Evolutionary conservation across 2,888 invertebrate species (phyloP).

Genomic region (Stenodema calcarata): DNA sequence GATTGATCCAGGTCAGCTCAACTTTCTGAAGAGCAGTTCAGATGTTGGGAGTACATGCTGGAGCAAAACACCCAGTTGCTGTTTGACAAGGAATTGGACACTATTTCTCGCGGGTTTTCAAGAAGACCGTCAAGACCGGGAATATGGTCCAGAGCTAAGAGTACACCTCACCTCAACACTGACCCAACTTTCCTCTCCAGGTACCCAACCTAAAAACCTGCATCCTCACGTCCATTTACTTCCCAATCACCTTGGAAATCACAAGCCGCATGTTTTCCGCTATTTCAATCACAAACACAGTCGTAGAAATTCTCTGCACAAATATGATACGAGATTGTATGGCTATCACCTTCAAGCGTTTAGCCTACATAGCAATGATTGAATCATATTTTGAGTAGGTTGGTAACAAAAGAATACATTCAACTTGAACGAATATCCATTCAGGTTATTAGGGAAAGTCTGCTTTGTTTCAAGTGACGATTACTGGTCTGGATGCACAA

Average conservation of each 20-base stretch:
- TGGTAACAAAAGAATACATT: no score
- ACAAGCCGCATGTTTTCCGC: background rate
- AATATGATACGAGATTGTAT: background rate
- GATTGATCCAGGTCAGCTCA: constrained; percentile 54
- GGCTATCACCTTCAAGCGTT: background rate
- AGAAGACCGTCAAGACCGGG: constrained; percentile 64
- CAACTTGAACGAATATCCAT: no score
- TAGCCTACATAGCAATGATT: background rate
- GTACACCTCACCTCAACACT: constrained; percentile 71
- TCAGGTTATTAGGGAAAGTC: no score
- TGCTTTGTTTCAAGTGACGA: no score
- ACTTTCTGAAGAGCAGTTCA: constrained; percentile 84
- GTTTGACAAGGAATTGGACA: constrained; percentile 87
- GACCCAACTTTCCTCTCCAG: constrained; percentile 60
- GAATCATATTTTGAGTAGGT: no score
- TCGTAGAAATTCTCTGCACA: background rate
- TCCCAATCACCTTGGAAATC: background rate
- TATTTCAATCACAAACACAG: background rate
- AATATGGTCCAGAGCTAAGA: constrained; percentile 71
- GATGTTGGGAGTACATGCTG: constrained; percentile 92
- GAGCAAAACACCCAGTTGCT: constrained; percentile 88
- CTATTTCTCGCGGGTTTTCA: constrained; percentile 70
- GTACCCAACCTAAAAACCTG: constrained; percentile 56
- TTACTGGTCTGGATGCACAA: no score
- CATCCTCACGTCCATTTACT: background rate